A percentile compares a stretch with the other conserved stretches of the same genome.
Evolutionary conservation across 2,113 vertebrate genomes (phyloP).

Genomic region (Nycticebus coucang): DNA sequence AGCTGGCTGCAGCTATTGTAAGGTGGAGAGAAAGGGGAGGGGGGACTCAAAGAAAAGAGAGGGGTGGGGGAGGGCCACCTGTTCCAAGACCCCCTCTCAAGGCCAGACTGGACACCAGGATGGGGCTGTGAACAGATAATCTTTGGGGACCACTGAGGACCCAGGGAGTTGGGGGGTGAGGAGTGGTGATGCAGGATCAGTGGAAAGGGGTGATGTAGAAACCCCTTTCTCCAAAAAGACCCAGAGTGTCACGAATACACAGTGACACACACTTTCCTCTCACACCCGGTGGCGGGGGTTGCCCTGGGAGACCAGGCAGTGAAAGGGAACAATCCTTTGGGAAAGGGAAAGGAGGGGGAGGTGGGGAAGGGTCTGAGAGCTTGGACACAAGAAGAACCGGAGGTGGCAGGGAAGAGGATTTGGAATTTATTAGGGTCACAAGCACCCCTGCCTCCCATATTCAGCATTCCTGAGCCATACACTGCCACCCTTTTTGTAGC

Average conservation of each 20-base stretch:
- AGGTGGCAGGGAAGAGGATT: conserved; percentile 82
- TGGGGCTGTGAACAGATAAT: conserved; percentile 59
- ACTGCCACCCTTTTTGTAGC: conserved; percentile 72
- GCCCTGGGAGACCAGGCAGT: conserved; percentile 81
- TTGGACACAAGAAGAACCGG: conserved; percentile 79
- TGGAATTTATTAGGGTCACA: conserved; percentile 83
- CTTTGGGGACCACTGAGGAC: conserved; percentile 44
- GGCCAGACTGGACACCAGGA: conserved; percentile 71
- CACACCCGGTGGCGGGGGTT: conserved; percentile 81
- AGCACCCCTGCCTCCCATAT: conserved; percentile 75
- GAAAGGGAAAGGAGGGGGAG: conserved; percentile 75
- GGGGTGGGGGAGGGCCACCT: conserved; percentile 77
- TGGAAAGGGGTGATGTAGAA: conserved; percentile 45
- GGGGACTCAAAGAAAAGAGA: conserved; percentile 65
- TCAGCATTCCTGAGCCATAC: conserved; percentile 75
- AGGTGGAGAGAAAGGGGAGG: conserved; percentile 72
- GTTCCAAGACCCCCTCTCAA: conserved; percentile 76
- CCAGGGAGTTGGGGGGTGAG: conserved; percentile 20
- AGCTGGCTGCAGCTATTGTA: conserved; percentile 81
- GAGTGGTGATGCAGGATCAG: not conserved
- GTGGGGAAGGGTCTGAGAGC: conserved; percentile 78
- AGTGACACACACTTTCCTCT: conserved; percentile 75
- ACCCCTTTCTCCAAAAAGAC: conserved; percentile 66
- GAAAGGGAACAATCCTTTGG: conserved; percentile 80
- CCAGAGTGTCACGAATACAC: conserved; percentile 73